These are phyloP conservation scores for Discoglossus pictus DNA, from an alignment of 2,797 vertebrate species.

Conservation along the genomic window DNA sequence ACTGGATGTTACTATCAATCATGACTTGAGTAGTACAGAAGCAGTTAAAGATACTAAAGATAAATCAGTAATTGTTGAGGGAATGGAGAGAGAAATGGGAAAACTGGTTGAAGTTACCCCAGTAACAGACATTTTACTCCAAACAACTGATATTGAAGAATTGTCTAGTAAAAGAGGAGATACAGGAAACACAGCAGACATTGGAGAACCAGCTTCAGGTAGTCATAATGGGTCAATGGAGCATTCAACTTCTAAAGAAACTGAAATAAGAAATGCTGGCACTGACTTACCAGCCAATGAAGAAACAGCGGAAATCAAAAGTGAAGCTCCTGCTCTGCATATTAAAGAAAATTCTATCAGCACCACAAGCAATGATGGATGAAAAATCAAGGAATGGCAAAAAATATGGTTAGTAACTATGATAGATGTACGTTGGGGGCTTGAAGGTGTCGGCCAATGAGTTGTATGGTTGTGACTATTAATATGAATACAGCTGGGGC, in stretches of 20 bases:
- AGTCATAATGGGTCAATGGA: not conserved
- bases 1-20: not conserved
- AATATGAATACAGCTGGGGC: too few relatives aligned
- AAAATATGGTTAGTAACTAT: constrained; percentile 6
- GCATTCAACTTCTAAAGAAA: not conserved
- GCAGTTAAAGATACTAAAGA: not conserved
- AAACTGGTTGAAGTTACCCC: not conserved
- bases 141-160: too few relatives aligned
- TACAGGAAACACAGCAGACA: too few relatives aligned
- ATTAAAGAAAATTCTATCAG: not conserved
- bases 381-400: not conserved
- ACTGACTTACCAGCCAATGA: too few relatives aligned
- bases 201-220: not conserved
- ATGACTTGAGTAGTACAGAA: not conserved
- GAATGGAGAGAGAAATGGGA: not conserved
- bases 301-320: not conserved
- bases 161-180: too few relatives aligned
- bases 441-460: too few relatives aligned
- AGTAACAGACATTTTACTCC: not conserved
- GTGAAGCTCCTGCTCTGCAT: not conserved
- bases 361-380: not conserved
- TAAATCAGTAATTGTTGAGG: not conserved
- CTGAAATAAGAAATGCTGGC: not conserved
- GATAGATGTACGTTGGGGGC: too few relatives aligned
- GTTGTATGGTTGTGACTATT: too few relatives aligned